These are phyloP conservation scores for Nestor notabilis DNA, from an alignment of 2,113 vertebrate genomes.

Conservation along the genomic window DNA sequence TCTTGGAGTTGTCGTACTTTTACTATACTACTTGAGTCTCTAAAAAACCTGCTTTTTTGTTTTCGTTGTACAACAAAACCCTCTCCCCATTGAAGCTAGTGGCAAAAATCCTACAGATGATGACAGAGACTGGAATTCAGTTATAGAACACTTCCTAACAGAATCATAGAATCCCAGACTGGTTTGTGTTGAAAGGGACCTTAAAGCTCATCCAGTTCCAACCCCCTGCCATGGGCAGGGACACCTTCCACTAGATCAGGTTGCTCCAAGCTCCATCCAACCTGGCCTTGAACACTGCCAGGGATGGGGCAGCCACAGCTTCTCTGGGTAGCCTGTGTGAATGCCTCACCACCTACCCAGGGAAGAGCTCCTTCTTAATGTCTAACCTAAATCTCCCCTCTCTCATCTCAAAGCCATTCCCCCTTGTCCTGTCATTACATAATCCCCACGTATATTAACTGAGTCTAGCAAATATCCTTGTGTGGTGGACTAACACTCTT, in stretches of 20 bases:
- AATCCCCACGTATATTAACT: background rate
- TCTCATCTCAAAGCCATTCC: background rate
- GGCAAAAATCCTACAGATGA: background rate
- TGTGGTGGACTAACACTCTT: background rate
- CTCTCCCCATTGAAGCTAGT: background rate
- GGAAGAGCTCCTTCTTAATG: background rate
- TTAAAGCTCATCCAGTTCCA: background rate
- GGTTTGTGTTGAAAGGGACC: background rate
- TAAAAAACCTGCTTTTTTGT: background rate
- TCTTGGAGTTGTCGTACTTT: background rate
- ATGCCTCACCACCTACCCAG: background rate
- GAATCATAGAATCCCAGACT: background rate
- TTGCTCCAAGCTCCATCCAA: background rate
- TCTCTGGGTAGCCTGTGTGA: background rate
- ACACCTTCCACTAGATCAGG: background rate
- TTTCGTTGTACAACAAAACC: background rate
- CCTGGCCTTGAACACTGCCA: background rate
- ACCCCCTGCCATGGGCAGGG: background rate
- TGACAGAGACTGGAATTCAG: background rate
- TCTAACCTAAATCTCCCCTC: background rate
- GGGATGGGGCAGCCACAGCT: background rate
- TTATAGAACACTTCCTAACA: background rate
- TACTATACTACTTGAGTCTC: background rate
- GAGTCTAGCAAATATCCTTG: background rate
- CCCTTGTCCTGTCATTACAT: background rate